Evolutionary conservation across 2,113 vertebrate genomes (phyloP), one percentile per base, ranked within the genome.

Genomic region (Redunca redunca): DNA sequence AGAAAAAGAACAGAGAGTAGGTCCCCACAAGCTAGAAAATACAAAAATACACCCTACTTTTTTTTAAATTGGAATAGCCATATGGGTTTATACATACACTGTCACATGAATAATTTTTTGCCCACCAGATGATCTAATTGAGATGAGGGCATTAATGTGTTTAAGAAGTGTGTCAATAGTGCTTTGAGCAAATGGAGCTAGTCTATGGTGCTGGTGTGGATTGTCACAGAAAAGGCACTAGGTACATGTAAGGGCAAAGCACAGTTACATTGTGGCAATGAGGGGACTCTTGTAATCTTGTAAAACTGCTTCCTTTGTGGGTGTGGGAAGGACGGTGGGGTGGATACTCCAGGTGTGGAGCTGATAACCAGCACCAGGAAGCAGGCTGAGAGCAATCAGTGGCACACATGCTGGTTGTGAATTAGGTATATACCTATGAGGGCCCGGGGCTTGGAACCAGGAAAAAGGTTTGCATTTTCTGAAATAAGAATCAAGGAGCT

Each of bases 381-480:
- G 74, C 64, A 91, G 33, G 84, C 60, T 84, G 53, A 95, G 36
- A 64, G 92, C 52, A 94, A 46, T 90, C 64, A 95, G 80, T 50
- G 48, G 62, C 82, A 46, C 36, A 96, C 83, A 96, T 33, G 10
- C 25, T 67, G 58, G 8, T 12, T 91, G 19, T 81, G 67, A 84
- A 62, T 52, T 83, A 43, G 60, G 36, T 88, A 17, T 94, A 43
- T 82, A 57, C 40, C 48, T 92, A 46, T 43, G 11, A 90, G 46
- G 43, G 40, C 15, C 90, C 50, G 83, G 64, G 88, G 94, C 87
- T 97, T 78, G 92, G 53, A 93, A 95, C 50, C 23, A 97, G 88
- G 92, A 97, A 98, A 94, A 94, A 88, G 30, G 25, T 82, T 71
- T 97, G 52, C 52, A 60, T 96, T 91, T 96, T 96, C 96, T 88